Evolutionary conservation across 2,797 vertebrate species (phyloP).

Genomic region (Garrulus glandarius): DNA sequence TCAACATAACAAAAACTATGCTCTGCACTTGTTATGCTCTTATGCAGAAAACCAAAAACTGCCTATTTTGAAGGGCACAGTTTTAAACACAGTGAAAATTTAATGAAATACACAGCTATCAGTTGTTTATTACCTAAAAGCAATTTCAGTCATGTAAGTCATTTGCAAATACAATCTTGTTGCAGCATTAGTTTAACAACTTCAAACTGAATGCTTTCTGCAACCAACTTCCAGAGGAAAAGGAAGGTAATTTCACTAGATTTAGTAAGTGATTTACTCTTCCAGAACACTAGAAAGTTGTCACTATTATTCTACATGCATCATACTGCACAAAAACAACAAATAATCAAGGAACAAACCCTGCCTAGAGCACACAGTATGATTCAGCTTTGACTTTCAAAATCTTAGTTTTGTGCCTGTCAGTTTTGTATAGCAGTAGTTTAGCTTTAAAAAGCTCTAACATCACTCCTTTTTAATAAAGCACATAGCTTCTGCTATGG

Average conservation of each 20-base stretch:
- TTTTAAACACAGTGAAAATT: neutral
- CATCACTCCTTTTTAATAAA: neutral
- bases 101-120: neutral
- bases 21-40: neutral
- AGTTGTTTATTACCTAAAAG: neutral
- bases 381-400: neutral
- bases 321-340: neutral
- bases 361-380: neutral
- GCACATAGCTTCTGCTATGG: neutral
- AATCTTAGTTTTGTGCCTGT: neutral
- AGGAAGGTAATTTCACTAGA: neutral
- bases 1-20: neutral
- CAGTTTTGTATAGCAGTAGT: neutral
- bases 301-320: neutral
- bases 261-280: neutral
- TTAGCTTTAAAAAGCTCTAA: neutral
- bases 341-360: neutral
- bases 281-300: neutral
- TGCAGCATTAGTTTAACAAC: neutral
- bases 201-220: neutral
- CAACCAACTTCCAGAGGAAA: neutral
- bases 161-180: neutral
- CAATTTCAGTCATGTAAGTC: neutral
- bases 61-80: neutral
- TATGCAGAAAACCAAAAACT: neutral